phyloP scores from a whole-genome alignment of 2,888 invertebrate species.

The Cheilosia soror region DNA sequence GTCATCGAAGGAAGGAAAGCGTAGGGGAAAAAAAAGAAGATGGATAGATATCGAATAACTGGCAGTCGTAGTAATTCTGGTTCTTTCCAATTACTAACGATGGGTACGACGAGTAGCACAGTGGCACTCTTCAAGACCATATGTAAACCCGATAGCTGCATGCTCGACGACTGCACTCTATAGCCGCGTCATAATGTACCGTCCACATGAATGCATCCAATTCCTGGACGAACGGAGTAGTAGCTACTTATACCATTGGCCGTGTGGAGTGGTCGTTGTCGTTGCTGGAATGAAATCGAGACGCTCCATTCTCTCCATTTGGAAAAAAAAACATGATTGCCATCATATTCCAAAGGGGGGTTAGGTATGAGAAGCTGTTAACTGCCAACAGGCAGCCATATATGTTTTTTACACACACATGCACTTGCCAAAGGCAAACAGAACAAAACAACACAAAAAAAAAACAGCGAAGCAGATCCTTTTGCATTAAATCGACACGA shows the following conservation, averaged over 20 bases:
- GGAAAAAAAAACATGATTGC: conserved; percentile 51
- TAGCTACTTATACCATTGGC: conserved; percentile 42
- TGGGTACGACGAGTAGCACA: not conserved
- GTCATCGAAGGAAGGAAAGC: conserved; percentile 38
- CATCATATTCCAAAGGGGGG: conserved; percentile 62
- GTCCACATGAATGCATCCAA: conserved; percentile 72
- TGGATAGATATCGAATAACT: conserved; percentile 67
- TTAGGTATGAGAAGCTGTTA: conserved; percentile 37
- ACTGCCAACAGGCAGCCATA: conserved; percentile 70
- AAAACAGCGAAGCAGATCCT: conserved; percentile 36
- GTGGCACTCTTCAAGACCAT: conserved; percentile 35
- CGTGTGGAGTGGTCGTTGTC: conserved; percentile 10
- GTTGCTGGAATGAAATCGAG: conserved; percentile 65
- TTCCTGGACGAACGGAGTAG: conserved; percentile 55
- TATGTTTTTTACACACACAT: conserved; percentile 44
- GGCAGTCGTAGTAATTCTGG: conserved; percentile 1
- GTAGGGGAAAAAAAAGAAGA: conserved; percentile 30
- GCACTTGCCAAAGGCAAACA: conserved; percentile 18
- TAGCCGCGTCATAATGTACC: conserved; percentile 62
- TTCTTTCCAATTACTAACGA: conserved; percentile 42
- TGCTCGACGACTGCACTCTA: conserved; percentile 46
- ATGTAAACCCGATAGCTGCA: conserved; percentile 58
- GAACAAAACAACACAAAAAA: not conserved
- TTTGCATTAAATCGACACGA: conserved; percentile 74
- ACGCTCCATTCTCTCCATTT: conserved; percentile 36